Evolutionary conservation across 2,113 vertebrate species (phyloP).

Genomic region (Pycnonotus jocosus): DNA sequence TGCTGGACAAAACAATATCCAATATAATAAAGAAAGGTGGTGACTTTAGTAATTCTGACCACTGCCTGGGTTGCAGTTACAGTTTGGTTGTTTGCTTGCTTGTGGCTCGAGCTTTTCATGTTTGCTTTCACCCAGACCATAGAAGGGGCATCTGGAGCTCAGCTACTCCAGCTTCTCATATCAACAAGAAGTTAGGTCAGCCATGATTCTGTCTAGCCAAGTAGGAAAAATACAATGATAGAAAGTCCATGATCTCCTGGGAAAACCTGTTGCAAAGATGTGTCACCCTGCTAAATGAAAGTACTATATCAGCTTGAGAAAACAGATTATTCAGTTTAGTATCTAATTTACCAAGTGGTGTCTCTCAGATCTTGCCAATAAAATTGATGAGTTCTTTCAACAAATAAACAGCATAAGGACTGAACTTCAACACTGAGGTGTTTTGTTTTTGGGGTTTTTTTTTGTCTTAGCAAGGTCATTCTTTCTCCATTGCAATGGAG

Average conservation of each 20-base stretch:
- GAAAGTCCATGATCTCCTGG: neutral
- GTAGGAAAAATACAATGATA: neutral
- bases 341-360: neutral
- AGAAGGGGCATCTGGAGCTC: neutral
- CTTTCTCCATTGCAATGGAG: neutral
- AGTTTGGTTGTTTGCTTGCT: neutral
- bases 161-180: neutral
- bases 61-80: neutral
- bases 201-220: neutral
- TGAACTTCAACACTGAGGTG: neutral
- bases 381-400: neutral
- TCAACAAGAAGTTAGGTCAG: neutral
- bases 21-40: neutral
- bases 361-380: neutral
- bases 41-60: neutral
- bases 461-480: neutral
- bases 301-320: neutral
- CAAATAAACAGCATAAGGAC: neutral
- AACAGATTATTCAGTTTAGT: neutral
- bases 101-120: neutral
- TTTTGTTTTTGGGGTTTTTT: neutral
- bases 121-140: neutral
- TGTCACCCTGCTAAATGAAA: neutral
- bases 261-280: neutral
- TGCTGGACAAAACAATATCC: neutral